A percentile compares a stretch with the other conserved stretches of the same genome.
Evolutionary conservation across 2,888 invertebrate genomes (phyloP).

Genomic region (Stenotaenia linearis): DNA sequence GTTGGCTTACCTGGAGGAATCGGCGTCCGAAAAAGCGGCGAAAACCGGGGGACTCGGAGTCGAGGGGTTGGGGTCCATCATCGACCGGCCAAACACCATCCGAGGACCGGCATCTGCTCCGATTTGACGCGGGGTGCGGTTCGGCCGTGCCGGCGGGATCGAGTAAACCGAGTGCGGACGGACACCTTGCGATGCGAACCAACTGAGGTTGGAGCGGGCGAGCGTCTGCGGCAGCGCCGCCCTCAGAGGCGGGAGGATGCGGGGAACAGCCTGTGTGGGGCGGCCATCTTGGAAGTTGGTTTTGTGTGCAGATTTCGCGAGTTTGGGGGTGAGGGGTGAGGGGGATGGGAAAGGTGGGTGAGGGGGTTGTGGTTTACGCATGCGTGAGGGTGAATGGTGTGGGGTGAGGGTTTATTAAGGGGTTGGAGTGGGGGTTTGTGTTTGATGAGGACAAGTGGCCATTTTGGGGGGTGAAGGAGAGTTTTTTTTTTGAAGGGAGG

Average conservation of each 20-base stretch:
- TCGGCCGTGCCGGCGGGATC: neutral
- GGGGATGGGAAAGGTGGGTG: neutral
- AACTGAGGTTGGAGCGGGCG: neutral
- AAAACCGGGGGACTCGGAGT: neutral
- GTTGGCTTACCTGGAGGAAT: neutral
- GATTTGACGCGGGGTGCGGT: neutral
- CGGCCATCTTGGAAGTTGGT: neutral
- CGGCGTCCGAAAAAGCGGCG: neutral
- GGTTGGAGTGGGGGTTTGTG: neutral
- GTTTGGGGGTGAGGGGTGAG: neutral
- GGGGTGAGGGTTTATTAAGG: neutral
- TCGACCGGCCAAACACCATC: neutral
- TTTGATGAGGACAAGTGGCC: neutral
- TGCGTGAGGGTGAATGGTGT: neutral
- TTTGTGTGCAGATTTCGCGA: too few species aligned
- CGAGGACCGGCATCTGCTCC: slow-evolving; percentile 3
- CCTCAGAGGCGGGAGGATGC: neutral
- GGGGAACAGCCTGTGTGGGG: neutral
- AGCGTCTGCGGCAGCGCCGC: neutral
- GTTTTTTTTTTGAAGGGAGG: neutral
- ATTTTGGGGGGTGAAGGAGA: neutral
- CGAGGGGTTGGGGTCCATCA: neutral
- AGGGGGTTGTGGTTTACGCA: neutral
- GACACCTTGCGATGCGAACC: neutral
- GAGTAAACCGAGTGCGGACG: neutral